Evolutionary conservation across 2,888 invertebrate genomes (phyloP).

Genomic region (Volucella inflata): DNA sequence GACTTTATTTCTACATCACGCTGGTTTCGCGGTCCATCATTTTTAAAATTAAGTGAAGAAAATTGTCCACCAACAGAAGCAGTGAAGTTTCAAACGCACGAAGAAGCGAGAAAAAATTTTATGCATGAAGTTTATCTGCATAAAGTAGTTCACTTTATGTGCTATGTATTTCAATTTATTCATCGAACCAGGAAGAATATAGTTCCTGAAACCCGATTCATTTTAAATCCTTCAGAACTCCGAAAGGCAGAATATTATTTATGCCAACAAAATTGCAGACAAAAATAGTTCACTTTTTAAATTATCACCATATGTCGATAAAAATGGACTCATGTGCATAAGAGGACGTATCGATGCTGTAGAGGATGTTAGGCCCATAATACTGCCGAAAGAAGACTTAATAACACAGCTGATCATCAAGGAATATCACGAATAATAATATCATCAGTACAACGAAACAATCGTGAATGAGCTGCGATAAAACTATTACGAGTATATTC

Average conservation of each 20-base stretch:
- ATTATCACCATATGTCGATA: conserved; percentile 32
- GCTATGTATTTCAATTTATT: background rate
- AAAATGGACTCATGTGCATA: conserved; percentile 33
- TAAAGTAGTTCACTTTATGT: background rate
- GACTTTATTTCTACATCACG: background rate
- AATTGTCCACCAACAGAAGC: background rate
- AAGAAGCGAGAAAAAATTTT: background rate
- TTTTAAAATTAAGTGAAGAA: conserved; percentile 11
- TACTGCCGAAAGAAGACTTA: conserved; percentile 48
- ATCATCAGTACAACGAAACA: conserved; percentile 51
- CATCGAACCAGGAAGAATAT: background rate
- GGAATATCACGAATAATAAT: too few relatives aligned
- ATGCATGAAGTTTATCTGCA: background rate
- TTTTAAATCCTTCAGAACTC: background rate
- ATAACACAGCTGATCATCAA: too few relatives aligned
- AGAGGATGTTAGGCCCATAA: conserved; percentile 48
- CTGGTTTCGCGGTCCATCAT: conserved; percentile 15
- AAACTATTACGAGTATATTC: conserved; percentile 17
- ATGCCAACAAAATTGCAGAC: background rate
- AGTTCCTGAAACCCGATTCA: background rate
- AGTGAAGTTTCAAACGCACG: background rate
- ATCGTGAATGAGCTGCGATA: conserved; percentile 55
- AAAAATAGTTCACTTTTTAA: conserved; percentile 44
- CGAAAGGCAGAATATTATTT: background rate
- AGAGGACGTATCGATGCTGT: conserved; percentile 49